These are phyloP conservation scores for Melopsittacus undulatus DNA, from an alignment of 2,797 vertebrate genomes.

Conservation along the genomic window DNA sequence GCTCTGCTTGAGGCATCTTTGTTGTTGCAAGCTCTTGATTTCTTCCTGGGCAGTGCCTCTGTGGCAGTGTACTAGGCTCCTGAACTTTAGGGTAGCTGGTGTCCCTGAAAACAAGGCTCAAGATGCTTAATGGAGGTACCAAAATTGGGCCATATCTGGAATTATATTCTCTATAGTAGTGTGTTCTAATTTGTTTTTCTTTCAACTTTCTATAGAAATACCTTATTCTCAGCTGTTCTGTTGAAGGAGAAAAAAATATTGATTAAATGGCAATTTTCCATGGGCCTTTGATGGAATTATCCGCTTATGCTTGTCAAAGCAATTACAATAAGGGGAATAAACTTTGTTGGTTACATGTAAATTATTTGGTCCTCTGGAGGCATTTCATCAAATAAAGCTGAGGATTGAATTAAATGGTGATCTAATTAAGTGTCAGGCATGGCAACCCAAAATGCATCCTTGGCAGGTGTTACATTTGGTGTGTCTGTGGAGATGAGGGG, in stretches of 20 bases:
- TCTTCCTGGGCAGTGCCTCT: not conserved
- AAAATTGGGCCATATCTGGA: not conserved
- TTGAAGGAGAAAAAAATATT: constrained; percentile 4
- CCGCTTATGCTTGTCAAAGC: not conserved
- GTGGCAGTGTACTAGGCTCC: not conserved
- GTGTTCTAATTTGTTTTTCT: not conserved
- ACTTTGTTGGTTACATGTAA: constrained; percentile 25
- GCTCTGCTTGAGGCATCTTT: not conserved
- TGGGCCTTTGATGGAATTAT: constrained; percentile 46
- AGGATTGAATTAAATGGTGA: not conserved
- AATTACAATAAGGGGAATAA: constrained; percentile 45
- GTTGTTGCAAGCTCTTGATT: not conserved
- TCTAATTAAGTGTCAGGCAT: constrained; percentile 32
- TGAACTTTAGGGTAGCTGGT: not conserved
- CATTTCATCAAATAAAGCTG: constrained; percentile 47
- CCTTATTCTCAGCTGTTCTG: not conserved
- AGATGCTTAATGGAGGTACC: not conserved
- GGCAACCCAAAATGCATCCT: constrained; percentile 30
- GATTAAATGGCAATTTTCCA: constrained; percentile 28
- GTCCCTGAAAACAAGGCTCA: constrained; percentile 1
- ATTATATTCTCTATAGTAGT: not conserved
- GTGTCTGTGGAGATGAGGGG: not conserved
- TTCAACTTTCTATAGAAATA: not conserved
- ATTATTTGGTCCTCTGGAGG: constrained; percentile 28
- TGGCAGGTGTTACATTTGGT: not conserved